Conservation (phyloP, 2,113 vertebrate genomes). For the Micromys minutus region DNA sequence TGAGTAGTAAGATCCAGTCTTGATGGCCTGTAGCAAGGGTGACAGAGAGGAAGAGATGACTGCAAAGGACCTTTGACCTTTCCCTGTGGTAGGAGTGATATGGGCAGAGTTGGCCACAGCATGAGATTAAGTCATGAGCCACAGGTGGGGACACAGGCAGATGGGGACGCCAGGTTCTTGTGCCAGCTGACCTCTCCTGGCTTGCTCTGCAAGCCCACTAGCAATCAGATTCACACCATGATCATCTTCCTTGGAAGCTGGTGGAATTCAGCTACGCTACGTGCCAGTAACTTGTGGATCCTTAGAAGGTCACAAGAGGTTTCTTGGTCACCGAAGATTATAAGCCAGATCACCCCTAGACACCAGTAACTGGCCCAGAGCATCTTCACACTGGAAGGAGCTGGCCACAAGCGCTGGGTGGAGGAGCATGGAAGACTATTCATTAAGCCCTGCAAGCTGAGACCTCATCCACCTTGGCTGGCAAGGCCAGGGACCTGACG, state of each 20-base stretch:
- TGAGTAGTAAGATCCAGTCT: not conserved
- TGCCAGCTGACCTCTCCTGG: not conserved
- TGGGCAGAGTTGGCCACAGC: not conserved
- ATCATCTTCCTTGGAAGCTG: not conserved
- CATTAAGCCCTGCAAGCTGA: not conserved
- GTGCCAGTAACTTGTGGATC: not conserved
- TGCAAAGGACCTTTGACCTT: not conserved
- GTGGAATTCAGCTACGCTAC: not conserved
- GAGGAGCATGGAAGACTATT: not conserved
- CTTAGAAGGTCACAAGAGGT: not conserved
- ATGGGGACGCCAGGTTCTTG: not conserved
- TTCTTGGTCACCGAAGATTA: not conserved
- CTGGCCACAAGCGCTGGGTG: not conserved
- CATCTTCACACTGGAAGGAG: not conserved
- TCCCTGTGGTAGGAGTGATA: fast-evolving
- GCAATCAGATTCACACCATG: not conserved
- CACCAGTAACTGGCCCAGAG: not conserved
- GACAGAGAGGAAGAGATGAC: too few species aligned
- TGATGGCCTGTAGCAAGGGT: too few species aligned
- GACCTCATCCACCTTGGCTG: not conserved
- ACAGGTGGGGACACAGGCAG: too few species aligned
- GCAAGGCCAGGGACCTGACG: not conserved
- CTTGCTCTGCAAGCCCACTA: not conserved
- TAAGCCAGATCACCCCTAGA: not conserved
- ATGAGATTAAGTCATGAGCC: not conserved